phyloP scores from a whole-genome alignment of 2,797 vertebrate species.

The Diceros bicornis region DNA sequence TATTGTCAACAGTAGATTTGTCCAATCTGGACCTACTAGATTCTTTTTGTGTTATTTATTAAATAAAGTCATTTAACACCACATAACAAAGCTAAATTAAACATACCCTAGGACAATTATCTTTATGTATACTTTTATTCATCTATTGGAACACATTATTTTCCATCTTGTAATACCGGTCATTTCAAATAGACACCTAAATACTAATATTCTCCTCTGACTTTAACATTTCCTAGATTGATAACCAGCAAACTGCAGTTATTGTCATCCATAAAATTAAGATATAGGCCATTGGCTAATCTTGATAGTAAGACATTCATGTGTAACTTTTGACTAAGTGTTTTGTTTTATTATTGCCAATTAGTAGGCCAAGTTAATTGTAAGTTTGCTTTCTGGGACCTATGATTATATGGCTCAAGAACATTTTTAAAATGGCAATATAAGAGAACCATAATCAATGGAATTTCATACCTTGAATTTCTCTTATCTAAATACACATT shows the following conservation, averaged over 20 bases:
- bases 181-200: not conserved
- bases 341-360: constrained; percentile 34
- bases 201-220: not conserved
- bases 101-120: constrained; percentile 19
- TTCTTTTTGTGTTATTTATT: constrained; percentile 55
- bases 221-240: not conserved
- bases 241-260: not conserved
- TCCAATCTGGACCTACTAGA: not conserved
- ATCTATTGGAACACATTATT: constrained; percentile 21
- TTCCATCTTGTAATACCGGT: constrained; percentile 1
- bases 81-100: constrained; percentile 56
- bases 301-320: constrained; percentile 20
- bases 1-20: not conserved
- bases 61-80: constrained; percentile 61
- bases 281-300: not conserved
- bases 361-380: not conserved
- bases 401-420: not conserved
- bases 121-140: not conserved
- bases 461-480: not conserved
- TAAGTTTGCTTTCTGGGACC: constrained; percentile 13
- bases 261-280: constrained; percentile 42
- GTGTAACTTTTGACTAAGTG: not conserved
- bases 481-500: constrained; percentile 49
- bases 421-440: constrained; percentile 43
- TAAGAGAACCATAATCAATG: not conserved